Base-by-base conservation (phyloP, 1,140 invertebrate genomes). In the Pissodes strobi region DNA sequence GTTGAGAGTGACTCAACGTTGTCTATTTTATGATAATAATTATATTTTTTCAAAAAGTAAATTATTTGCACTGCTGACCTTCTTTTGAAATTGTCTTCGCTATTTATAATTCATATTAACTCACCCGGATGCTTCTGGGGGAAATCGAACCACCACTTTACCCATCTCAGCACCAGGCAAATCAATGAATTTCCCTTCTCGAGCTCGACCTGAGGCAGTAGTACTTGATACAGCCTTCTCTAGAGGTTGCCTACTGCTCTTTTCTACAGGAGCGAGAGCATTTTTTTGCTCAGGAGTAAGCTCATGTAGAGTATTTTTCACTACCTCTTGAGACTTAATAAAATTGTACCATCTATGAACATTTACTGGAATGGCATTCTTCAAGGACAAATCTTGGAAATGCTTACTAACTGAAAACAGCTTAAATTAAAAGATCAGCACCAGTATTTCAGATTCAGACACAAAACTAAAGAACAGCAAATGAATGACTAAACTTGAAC, bases 111-210 rank as follows among this genome's bases (percentile, higher is more conserved):
- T n/a, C n/a, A n/a, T n/a, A n/a, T n/a, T n/a, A n/a, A 72, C 79
- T 76, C 82, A 93, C 82, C 95, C 95, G 72, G 93, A 97, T 22
- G 98, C 98, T 83, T 99, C 98, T 49, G 98, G 98, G 38, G 98
- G 98, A 79, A 99, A 99, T 70, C 98, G 82, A 0, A 99, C 89
- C 12, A 90, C 87, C 25, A 99, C 95, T 82, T 98, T 94, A 38
- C 96, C 97, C 85, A 92, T 91, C 80, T 98, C 92, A 48, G 96
- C 97, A 48, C 93, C 94, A 5, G 95, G 95, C 30, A 99, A 82
- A 30, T 99, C 96, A 58, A 98, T 87, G 82, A 98, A 99, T 81
- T 98, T 98, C 21, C 95, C 97, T 76, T 97, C 93, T 67, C 90
- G 86, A 62, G 87, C 87, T 13, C 84, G 79, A 30, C 82, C 81